These are phyloP conservation scores for Drosophila phalerata DNA, from an alignment of 2,888 invertebrate genomes.

Conservation along the genomic window DNA sequence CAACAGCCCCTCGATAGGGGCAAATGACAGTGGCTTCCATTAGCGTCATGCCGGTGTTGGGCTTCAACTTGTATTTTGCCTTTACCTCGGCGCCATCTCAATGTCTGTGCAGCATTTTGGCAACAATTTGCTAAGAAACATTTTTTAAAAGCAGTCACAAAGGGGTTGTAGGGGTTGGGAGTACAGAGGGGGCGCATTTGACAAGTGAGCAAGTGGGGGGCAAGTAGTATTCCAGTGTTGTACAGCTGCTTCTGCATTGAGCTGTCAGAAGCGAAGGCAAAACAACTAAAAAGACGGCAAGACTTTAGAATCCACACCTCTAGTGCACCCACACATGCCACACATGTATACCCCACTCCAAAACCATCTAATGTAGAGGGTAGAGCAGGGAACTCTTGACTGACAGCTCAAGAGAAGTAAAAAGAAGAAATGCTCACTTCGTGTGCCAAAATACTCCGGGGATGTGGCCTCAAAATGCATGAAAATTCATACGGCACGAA, in stretches of 20 bases:
- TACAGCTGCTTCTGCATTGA: constrained; percentile 69
- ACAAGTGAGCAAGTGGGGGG: constrained; percentile 61
- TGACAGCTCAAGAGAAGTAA: constrained; percentile 71
- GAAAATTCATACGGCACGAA: constrained; percentile 70
- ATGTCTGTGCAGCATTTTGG: constrained; percentile 70
- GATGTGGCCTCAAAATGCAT: constrained; percentile 72
- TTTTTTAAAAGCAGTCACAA: constrained; percentile 69
- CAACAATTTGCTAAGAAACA: constrained; percentile 78
- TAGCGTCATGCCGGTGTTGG: constrained; percentile 65
- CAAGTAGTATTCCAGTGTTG: constrained; percentile 43
- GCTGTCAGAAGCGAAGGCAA: constrained; percentile 74
- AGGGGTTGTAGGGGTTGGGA: neutral
- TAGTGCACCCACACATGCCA: constrained; percentile 48
- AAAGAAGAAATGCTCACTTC: constrained; percentile 41
- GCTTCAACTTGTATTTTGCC: constrained; percentile 27
- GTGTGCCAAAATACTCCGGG: constrained; percentile 76
- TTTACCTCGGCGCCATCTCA: constrained; percentile 34
- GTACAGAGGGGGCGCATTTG: constrained; percentile 52
- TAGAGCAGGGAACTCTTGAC: constrained; percentile 39
- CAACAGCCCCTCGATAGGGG: neutral
- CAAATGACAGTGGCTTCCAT: constrained; percentile 73
- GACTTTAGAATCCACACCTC: constrained; percentile 48
- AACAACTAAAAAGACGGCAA: constrained; percentile 42
- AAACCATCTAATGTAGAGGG: constrained; percentile 1
- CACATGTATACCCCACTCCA: constrained; percentile 6